A percentile compares a stretch with the other conserved stretches of the same genome.
phyloP scores from a whole-genome alignment of 2,888 invertebrate genomes.

The Drosophila siamana region DNA sequence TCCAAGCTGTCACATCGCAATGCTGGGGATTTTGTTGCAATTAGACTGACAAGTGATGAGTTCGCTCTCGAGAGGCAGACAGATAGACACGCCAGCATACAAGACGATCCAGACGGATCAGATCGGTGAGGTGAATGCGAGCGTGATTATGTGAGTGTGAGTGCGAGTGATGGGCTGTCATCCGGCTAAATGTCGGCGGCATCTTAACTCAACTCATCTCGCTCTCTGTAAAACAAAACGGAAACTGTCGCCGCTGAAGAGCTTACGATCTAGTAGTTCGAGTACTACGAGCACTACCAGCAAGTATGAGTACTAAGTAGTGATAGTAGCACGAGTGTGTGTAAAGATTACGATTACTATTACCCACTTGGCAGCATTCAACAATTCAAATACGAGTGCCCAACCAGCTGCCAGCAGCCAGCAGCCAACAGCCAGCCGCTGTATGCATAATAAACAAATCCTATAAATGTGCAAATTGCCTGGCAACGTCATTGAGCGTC shows the following conservation, averaged over 20 bases:
- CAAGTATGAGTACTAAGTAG: neutral
- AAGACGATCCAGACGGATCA: slow-evolving; percentile 18
- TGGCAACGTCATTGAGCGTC: slow-evolving; percentile 68
- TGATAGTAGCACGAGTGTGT: slow-evolving; percentile 32
- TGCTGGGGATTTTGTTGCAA: slow-evolving; percentile 56
- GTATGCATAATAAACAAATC: slow-evolving; percentile 74
- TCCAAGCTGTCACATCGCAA: slow-evolving; percentile 52
- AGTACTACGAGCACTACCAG: slow-evolving; percentile 8
- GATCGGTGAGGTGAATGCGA: slow-evolving; percentile 32
- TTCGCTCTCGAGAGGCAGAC: slow-evolving; percentile 11
- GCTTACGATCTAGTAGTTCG: slow-evolving; percentile 19
- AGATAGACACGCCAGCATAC: slow-evolving; percentile 10
- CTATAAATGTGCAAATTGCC: slow-evolving; percentile 75
- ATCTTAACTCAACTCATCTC: slow-evolving; percentile 27
- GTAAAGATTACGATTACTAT: slow-evolving; percentile 59
- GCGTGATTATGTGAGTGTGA: slow-evolving; percentile 19
- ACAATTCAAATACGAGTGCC: slow-evolving; percentile 31
- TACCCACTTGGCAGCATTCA: slow-evolving; percentile 66
- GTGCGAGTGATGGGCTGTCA: slow-evolving; percentile 50
- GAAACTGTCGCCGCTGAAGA: slow-evolving; percentile 54
- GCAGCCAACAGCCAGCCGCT: slow-evolving; percentile 1
- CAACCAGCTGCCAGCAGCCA: neutral
- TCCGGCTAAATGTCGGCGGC: slow-evolving; percentile 59
- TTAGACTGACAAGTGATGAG: slow-evolving; percentile 72
- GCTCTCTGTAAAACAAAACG: slow-evolving; percentile 25